Evolutionary conservation across 2,113 vertebrate species (phyloP), one percentile per base, ranked within the genome.

Genomic region (Ictalurus punctatus): DNA sequence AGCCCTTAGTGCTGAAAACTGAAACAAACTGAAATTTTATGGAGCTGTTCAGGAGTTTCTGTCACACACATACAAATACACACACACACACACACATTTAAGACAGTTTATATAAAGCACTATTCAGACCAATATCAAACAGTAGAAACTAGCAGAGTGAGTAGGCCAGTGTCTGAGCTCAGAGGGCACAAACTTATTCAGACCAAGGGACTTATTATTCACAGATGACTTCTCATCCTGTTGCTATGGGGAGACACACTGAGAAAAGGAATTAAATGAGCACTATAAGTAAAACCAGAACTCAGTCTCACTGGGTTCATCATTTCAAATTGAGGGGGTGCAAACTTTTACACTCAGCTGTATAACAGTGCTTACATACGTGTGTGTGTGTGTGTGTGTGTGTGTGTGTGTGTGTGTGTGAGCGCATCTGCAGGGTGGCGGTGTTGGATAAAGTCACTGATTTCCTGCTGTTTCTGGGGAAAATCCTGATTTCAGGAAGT

Each of bases 361-460:
- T 65, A 59, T 59, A 59, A 59, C 6, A 21, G 59, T 61, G 59
- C 19, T 23, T 6, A 56, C 54, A 14, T 3, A 10, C 12, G 65
- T 67, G 13, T 69, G n/a, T 67, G 65, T n/a, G 63, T 83, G 48
- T 88, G 71, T 88, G 65, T 83, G 16, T 88, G n/a, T 89, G 71
- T 34, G 65, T 40, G 44, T 74, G 34, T 58, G 21, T 34, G n/a
- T 30, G 69, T 85, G 34, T 84, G 34, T 65, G 0, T 90, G 21
- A 78, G 76, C 69, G 59, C 44, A n/a, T 85, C n/a, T 83, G 6
- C 90, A 99, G 98, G 93, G 97, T 99, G 93, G 96, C 97, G 30
- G 96, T 99, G 87, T 94, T 99, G 93, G 98, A 99, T 93, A 98
- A 97, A 94, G 97, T 99, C 86, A 99, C 97, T 59, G 96, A 98